A percentile compares a stretch with the other conserved stretches of the same genome.
Evolutionary conservation across 2,888 invertebrate species (phyloP).

Genomic region (Drosophila neotestacea): DNA sequence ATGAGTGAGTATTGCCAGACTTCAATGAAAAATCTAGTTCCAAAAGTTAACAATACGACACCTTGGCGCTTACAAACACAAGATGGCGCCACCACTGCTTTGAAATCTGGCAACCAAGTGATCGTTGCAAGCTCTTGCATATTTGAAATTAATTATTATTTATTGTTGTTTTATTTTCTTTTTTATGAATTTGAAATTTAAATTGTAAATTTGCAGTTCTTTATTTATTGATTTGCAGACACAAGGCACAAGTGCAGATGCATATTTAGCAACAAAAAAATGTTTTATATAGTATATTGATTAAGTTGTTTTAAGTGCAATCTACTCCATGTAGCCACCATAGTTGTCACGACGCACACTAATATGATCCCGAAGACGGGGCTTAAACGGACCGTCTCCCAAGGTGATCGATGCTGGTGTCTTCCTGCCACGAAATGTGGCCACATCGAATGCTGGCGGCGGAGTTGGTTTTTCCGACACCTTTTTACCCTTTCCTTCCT

Average conservation of each 20-base stretch:
- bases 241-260: background rate
- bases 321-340: slow-evolving; percentile 57
- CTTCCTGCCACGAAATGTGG: slow-evolving; percentile 72
- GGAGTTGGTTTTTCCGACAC: slow-evolving; percentile 56
- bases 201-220: background rate
- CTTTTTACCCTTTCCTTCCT: slow-evolving; percentile 5
- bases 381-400: slow-evolving; percentile 74
- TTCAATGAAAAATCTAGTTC: background rate
- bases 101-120: too few species aligned
- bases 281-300: background rate
- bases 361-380: slow-evolving; percentile 44
- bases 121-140: background rate
- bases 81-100: too few species aligned
- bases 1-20: background rate
- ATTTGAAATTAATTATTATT: background rate
- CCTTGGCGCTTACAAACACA: too few species aligned
- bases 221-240: background rate
- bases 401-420: slow-evolving; percentile 61
- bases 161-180: background rate
- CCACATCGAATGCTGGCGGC: slow-evolving; percentile 78
- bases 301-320: background rate
- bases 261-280: background rate
- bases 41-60: too few species aligned
- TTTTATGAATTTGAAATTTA: background rate
- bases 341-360: slow-evolving; percentile 30